Evolutionary conservation across 2,797 vertebrate species (phyloP), one percentile per base, ranked within the genome.

Genomic region (Hipposideros larvatus): DNA sequence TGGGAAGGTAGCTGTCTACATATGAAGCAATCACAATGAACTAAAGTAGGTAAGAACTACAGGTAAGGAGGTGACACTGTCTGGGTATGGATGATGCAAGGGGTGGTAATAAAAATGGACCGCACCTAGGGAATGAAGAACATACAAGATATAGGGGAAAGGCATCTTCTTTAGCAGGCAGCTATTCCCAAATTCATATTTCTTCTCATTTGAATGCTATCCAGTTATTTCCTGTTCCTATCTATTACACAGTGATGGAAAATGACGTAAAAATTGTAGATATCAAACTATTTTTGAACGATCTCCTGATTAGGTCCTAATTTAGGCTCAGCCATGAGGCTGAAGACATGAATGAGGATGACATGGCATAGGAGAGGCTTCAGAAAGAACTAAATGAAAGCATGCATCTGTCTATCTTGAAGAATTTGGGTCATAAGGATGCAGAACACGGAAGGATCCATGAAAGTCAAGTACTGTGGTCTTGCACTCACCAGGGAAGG

Each of bases 381-480:
- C n/a, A 65, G 55, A 34, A 91, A 82, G 65, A 95, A 74, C 57
- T 8, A 78, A 77, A 80, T 18, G 4, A 93, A 94, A 71, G 43
- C 31, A 34, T 46, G 13, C 21, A 2, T 80, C 55, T 22, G 4
- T 57, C 43, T 75, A 2, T n/a, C 59, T 71, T 75, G 14, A 70
- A 96, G 53, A 19, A 28, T 41, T 61, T 90, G 10, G 24, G 4
- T 59, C 26, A 18, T 34, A 37, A 92, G 18, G 31, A 61, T 73
- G 9, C 11, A 92, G 41, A 79, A 24, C 18, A 88, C 14, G 65
- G 73, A 28, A 59, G 14, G 2, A 10, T 43, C 78, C 37, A 9
- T 61, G 51, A 94, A 87, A 34, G 28, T 37, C 5, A 59, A 70
- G 46, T n/a, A 31, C 28, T 14, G 11, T 22, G 31, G 19, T 84